Conservation (phyloP, 2,113 vertebrate genomes). For the Sapajus apella region DNA sequence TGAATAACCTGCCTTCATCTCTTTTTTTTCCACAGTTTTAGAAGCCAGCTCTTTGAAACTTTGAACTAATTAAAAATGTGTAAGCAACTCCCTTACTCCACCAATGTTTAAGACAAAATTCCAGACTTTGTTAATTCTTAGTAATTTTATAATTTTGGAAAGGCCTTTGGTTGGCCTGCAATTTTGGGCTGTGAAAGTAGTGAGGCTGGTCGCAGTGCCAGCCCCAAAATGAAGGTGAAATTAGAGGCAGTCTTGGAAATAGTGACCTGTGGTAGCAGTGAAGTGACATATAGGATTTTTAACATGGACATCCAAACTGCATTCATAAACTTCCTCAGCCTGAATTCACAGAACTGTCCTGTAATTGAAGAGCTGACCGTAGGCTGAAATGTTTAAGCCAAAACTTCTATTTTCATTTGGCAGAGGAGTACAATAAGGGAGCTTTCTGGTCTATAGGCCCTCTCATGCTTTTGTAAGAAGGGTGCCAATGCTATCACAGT, state of each 20-base stretch:
- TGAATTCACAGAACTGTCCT: not conserved
- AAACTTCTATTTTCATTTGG: not conserved
- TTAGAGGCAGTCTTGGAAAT: not conserved
- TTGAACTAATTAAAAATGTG: constrained; percentile 18
- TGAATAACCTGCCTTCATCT: not conserved
- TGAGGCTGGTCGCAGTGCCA: not conserved
- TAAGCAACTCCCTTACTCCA: not conserved
- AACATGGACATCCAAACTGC: not conserved
- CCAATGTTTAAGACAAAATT: not conserved
- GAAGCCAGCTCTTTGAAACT: not conserved
- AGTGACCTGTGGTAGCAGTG: not conserved
- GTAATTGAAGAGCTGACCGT: not conserved
- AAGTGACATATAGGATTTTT: not conserved
- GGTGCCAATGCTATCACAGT: not conserved
- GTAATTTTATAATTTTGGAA: constrained; percentile 21
- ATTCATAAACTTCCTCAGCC: not conserved
- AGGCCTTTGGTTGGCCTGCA: not conserved
- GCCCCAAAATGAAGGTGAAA: not conserved
- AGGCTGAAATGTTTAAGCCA: not conserved
- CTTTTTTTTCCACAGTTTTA: not conserved
- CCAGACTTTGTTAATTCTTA: not conserved
- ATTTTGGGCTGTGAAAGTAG: not conserved
- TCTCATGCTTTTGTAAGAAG: not conserved
- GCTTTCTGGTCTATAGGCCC: not conserved
- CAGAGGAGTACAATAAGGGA: not conserved